phyloP scores from a whole-genome alignment of 2,113 vertebrate species.

The Grammomys dolichurus region DNA sequence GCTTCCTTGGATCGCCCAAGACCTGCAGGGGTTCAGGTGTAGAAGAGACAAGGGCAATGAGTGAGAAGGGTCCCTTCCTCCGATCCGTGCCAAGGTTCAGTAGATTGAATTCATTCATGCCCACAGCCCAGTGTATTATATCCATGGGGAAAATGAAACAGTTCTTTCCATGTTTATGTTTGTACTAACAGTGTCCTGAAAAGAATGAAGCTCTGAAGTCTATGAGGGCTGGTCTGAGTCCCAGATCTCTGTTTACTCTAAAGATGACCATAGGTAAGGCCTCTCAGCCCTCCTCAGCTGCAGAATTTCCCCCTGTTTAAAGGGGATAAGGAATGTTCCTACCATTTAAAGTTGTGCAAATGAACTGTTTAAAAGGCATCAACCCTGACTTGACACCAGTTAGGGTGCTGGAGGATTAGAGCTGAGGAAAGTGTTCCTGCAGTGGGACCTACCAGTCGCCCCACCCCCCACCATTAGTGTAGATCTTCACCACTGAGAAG shows the following conservation, averaged over 20 bases:
- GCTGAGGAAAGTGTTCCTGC: background rate
- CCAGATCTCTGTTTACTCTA: background rate
- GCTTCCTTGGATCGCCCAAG: slow-evolving; percentile 92
- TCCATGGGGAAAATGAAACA: background rate
- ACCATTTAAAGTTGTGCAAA: background rate
- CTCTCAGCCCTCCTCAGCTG: background rate
- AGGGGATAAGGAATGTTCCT: background rate
- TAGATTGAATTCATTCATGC: background rate
- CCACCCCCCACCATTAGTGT: background rate
- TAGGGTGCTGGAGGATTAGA: background rate
- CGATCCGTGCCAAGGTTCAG: background rate
- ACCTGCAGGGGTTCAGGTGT: slow-evolving; percentile 84
- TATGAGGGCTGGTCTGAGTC: background rate
- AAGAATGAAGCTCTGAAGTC: background rate
- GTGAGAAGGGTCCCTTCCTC: background rate
- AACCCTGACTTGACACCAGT: background rate
- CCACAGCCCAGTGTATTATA: background rate
- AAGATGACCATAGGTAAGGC: background rate
- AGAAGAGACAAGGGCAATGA: slow-evolving; percentile 11
- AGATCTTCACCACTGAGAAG: slow-evolving; percentile 23
- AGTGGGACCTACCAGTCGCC: background rate
- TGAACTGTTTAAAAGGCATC: background rate
- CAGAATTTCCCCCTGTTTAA: slow-evolving; percentile 34
- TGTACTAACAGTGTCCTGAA: background rate
- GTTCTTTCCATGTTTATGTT: background rate